phyloP scores from a whole-genome alignment of 2,113 vertebrate genomes.

The Porphyrio hochstetteri region DNA sequence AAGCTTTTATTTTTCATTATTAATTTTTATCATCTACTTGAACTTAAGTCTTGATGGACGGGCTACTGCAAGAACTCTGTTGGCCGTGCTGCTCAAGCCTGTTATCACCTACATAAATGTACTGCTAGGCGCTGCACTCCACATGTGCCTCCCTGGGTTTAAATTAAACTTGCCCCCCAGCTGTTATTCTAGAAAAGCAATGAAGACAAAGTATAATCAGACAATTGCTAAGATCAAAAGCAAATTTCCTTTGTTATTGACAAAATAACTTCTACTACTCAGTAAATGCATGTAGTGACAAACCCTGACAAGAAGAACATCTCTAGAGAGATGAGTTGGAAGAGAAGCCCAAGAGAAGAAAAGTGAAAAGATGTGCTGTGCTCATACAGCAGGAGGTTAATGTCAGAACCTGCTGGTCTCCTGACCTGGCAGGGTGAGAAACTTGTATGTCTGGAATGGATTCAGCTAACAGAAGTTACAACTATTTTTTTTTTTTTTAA shows the following conservation, averaged over 20 bases:
- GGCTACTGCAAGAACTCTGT: not conserved
- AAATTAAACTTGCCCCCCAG: not conserved
- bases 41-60: not conserved
- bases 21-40: constrained; percentile 14
- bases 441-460: not conserved
- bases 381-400: not conserved
- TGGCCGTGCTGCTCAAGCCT: not conserved
- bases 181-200: not conserved
- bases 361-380: not conserved
- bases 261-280: not conserved
- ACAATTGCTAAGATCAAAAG: not conserved
- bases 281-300: not conserved
- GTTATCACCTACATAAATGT: not conserved
- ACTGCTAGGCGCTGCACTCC: not conserved
- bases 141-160: not conserved
- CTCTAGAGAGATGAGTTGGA: not conserved
- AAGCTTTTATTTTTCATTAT: constrained; percentile 20
- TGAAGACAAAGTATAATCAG: not conserved
- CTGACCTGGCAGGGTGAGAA: not conserved
- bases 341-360: not conserved
- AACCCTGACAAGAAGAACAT: not conserved
- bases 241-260: not conserved
- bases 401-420: not conserved
- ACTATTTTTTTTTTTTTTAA: not conserved
- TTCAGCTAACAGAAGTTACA: not conserved